A percentile compares a stretch with the other conserved stretches of the same genome.
phyloP scores from a whole-genome alignment of 64 coral and sea anemone genomes.

The Montipora foliosa region DNA sequence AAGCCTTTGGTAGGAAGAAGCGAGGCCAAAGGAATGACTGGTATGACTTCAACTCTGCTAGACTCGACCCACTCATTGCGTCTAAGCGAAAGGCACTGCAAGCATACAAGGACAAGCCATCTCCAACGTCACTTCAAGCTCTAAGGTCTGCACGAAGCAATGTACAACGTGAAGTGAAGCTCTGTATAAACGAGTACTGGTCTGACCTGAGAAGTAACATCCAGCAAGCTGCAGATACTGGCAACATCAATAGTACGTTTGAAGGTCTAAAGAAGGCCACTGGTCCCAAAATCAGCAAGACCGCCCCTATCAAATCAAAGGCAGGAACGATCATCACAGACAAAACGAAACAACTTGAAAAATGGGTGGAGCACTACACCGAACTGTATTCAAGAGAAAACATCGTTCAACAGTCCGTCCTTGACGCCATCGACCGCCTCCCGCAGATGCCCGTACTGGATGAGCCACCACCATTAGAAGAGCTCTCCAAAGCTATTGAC shows the following conservation, averaged over 20 bases:
- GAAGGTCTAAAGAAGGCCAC: slow-evolving; percentile 3
- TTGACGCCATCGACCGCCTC: neutral
- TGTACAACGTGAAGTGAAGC: neutral
- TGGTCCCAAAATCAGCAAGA: too few relatives aligned
- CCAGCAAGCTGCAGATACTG: slow-evolving; percentile 21
- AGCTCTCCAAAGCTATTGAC: too few relatives aligned
- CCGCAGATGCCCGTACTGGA: neutral
- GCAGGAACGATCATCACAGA: slow-evolving; percentile 3
- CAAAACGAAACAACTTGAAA: neutral
- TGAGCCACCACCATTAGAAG: neutral
- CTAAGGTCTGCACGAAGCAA: slow-evolving; percentile 21
- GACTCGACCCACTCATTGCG: slow-evolving; percentile 43
- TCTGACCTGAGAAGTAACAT: slow-evolving; percentile 31
- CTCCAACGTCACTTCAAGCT: slow-evolving; percentile 10
- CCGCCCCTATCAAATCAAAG: too few relatives aligned
- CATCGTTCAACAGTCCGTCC: neutral
- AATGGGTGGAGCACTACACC: neutral
- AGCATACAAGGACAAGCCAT: slow-evolving; percentile 1
- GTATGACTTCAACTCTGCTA: neutral
- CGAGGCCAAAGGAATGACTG: slow-evolving; percentile 5
- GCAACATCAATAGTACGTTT: slow-evolving; percentile 58
- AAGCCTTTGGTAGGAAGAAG: slow-evolving; percentile 15
- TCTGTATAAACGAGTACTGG: slow-evolving; percentile 51
- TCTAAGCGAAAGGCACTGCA: slow-evolving; percentile 6
- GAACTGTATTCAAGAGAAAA: slow-evolving; percentile 5